phyloP scores from a whole-genome alignment of 2,888 invertebrate species.

The Drosophila robusta region DNA sequence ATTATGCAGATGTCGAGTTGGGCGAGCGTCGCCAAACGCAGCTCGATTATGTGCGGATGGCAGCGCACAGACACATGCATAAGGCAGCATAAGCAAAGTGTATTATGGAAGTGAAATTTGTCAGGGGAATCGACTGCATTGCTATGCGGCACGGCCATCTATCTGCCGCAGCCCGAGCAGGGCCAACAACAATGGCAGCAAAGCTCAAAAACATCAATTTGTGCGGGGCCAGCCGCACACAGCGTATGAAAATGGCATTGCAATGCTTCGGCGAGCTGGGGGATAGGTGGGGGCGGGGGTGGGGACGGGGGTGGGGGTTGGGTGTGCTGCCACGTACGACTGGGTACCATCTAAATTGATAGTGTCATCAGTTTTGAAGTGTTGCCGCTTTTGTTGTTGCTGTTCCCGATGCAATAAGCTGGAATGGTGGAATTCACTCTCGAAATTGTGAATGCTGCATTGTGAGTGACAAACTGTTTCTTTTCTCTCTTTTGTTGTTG shows the following conservation, averaged over 20 bases:
- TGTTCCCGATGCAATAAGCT: not conserved
- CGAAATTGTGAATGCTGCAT: constrained; percentile 19
- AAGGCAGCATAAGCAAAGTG: constrained; percentile 38
- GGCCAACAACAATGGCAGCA: constrained; percentile 8
- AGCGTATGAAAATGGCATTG: constrained; percentile 71
- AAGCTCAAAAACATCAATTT: constrained; percentile 57
- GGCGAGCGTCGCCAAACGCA: constrained; percentile 9
- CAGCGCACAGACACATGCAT: constrained; percentile 17
- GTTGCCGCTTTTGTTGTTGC: constrained; percentile 28
- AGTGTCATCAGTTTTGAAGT: constrained; percentile 77
- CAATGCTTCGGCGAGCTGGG: too few relatives aligned
- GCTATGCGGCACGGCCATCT: constrained; percentile 30
- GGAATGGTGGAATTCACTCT: constrained; percentile 1
- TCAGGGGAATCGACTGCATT: constrained; percentile 73
- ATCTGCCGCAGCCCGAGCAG: not conserved
- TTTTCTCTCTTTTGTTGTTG: not conserved
- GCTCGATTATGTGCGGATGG: constrained; percentile 61
- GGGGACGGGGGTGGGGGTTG: not conserved
- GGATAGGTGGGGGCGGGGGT: not conserved
- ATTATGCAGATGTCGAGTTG: not conserved
- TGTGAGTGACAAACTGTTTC: constrained; percentile 13
- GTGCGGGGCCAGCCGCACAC: constrained; percentile 64
- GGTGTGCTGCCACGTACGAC: constrained; percentile 12
- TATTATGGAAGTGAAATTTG: constrained; percentile 68
- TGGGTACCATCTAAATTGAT: constrained; percentile 60